Evolutionary conservation across 2,113 vertebrate species (phyloP).

Genomic region (Amphiprion ocellaris): DNA sequence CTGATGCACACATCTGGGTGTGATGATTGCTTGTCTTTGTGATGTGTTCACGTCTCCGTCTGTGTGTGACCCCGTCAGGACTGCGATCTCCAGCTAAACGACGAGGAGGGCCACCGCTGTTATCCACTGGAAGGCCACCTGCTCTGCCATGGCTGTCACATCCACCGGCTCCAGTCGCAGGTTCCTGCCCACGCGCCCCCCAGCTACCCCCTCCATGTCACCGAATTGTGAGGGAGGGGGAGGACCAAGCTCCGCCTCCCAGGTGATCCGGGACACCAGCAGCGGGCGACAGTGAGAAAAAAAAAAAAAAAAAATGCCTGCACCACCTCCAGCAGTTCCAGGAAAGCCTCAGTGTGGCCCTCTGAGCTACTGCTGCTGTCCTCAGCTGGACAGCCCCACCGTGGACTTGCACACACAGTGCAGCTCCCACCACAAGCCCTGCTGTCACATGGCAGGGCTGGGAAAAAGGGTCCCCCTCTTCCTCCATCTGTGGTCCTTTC

Average conservation of each 20-base stretch:
- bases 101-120: constrained; percentile 96
- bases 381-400: constrained; percentile 35
- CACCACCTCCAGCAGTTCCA: constrained; percentile 35
- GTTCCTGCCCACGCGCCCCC: constrained; percentile 84
- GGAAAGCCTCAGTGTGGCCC: constrained; percentile 45
- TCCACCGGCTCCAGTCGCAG: constrained; percentile 89
- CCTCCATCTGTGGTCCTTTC: constrained; percentile 46
- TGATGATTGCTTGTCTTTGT: neutral
- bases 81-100: constrained; percentile 95
- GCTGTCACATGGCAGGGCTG: constrained; percentile 58
- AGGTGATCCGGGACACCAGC: constrained; percentile 45
- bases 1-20: neutral
- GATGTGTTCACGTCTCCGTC: constrained; percentile 17
- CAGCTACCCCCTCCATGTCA: constrained; percentile 92
- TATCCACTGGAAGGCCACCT: constrained; percentile 95
- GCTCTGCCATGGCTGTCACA: constrained; percentile 95
- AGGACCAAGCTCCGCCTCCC: constrained; percentile 32
- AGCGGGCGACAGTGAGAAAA: neutral
- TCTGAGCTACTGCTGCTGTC: constrained; percentile 33
- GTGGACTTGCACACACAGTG: constrained; percentile 46
- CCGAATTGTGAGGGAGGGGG: constrained; percentile 89
- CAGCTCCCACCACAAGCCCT: constrained; percentile 51
- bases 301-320: constrained; percentile 9
- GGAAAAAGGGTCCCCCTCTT: constrained; percentile 30
- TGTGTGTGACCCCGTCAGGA: constrained; percentile 83